A percentile compares a stretch with the other conserved stretches of the same genome.
These are phyloP conservation scores for Monodelphis domestica DNA, from an alignment of 2,797 vertebrate genomes.

Conservation along the genomic window DNA sequence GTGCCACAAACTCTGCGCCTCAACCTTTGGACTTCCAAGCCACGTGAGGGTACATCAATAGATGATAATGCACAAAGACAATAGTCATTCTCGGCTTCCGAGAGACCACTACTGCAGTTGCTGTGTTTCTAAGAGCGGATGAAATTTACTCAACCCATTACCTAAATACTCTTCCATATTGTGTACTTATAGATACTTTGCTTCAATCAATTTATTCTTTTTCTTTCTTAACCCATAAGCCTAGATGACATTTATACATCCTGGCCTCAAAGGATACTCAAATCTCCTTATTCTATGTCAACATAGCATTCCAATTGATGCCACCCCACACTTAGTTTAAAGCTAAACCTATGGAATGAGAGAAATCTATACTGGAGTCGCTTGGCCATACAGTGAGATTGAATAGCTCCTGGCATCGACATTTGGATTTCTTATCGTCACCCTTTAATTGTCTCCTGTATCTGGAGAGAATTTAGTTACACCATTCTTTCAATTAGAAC, in stretches of 20 bases:
- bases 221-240: background rate
- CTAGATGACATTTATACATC: background rate
- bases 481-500: background rate
- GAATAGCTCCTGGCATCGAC: background rate
- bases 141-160: background rate
- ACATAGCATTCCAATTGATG: background rate
- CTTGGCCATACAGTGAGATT: background rate
- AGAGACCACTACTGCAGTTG: no score
- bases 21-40: no score
- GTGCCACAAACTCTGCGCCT: no score
- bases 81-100: no score
- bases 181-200: background rate
- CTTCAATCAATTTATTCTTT: background rate
- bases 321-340: background rate
- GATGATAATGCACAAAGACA: no score
- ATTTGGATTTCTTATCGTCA: background rate
- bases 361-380: background rate
- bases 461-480: background rate
- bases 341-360: background rate
- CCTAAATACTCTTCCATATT: background rate
- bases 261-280: background rate
- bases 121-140: background rate
- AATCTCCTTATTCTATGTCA: background rate
- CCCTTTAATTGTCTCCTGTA: background rate
- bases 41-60: no score